These are phyloP conservation scores for Microplitis mediator DNA, from an alignment of 1,140 invertebrate species.

Conservation along the genomic window DNA sequence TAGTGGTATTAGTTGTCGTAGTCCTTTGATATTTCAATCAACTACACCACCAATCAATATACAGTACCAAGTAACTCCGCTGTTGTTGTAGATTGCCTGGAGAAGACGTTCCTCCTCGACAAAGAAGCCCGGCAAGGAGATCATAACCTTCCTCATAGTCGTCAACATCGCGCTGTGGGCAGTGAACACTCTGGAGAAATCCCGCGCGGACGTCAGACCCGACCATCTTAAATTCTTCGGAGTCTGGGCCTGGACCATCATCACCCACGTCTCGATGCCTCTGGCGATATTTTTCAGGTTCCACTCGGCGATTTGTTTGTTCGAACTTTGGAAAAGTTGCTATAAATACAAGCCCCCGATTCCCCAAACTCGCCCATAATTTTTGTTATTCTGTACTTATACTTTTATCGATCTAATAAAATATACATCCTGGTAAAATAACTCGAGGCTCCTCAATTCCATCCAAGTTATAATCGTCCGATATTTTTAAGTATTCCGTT, in stretches of 20 bases:
- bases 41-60: neutral
- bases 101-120: constrained; percentile 69
- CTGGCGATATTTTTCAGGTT: constrained; percentile 86
- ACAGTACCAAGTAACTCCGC: constrained; percentile 46
- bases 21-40: neutral
- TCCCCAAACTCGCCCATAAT: constrained; percentile 20
- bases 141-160: constrained; percentile 83
- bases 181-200: constrained; percentile 83
- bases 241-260: constrained; percentile 85
- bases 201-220: constrained; percentile 78
- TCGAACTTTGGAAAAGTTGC: constrained; percentile 79
- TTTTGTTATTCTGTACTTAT: constrained; percentile 27
- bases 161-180: constrained; percentile 88
- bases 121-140: constrained; percentile 81
- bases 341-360: constrained; percentile 59
- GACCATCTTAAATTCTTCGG: constrained; percentile 81
- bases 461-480: too few species aligned
- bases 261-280: constrained; percentile 84
- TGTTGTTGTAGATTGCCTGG: constrained; percentile 72
- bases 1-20: neutral
- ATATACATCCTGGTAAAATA: too few species aligned
- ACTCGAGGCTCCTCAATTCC: too few species aligned
- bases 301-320: constrained; percentile 80
- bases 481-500: too few species aligned
- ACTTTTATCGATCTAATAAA: constrained; percentile 32